phyloP scores from a whole-genome alignment of 2,797 vertebrate genomes.

The Lepus oiostolus region DNA sequence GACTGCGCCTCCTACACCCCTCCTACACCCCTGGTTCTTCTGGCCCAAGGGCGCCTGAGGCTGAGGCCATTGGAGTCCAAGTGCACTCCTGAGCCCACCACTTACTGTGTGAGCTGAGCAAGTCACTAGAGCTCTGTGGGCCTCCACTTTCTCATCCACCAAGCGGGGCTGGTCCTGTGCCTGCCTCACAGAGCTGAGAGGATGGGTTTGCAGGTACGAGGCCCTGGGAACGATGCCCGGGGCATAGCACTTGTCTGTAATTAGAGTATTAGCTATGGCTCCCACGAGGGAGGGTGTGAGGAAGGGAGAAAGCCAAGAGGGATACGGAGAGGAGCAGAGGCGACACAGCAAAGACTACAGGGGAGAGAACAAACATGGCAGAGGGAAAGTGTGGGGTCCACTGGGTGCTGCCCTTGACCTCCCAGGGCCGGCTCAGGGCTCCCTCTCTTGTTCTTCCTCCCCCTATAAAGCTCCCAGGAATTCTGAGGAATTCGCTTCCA shows the following conservation, averaged over 20 bases:
- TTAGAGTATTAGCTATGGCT: not conserved
- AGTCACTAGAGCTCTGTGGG: not conserved
- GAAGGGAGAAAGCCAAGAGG: not conserved
- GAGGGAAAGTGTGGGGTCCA: not conserved
- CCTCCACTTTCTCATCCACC: conserved; percentile 1
- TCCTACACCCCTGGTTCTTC: too few species aligned
- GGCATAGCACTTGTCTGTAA: not conserved
- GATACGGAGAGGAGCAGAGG: not conserved
- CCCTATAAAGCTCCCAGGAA: not conserved
- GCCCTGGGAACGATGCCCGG: accelerated
- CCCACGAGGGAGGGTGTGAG: not conserved
- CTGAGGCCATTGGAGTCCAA: not conserved
- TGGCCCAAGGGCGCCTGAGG: not conserved
- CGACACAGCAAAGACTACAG: not conserved
- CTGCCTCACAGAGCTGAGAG: not conserved
- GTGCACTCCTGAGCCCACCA: not conserved
- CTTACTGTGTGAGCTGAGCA: not conserved
- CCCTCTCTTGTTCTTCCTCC: conserved; percentile 19
- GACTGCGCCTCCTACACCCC: not conserved
- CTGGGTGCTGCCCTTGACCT: not conserved
- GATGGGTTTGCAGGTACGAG: not conserved
- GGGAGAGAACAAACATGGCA: not conserved
- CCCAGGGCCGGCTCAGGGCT: not conserved
- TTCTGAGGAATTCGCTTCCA: conserved; percentile 81
- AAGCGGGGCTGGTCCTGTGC: not conserved